Evolutionary conservation across 2,888 invertebrate genomes (phyloP), one percentile per base, ranked within the genome.

Genomic region (Hermaeophaga mercurialis): DNA sequence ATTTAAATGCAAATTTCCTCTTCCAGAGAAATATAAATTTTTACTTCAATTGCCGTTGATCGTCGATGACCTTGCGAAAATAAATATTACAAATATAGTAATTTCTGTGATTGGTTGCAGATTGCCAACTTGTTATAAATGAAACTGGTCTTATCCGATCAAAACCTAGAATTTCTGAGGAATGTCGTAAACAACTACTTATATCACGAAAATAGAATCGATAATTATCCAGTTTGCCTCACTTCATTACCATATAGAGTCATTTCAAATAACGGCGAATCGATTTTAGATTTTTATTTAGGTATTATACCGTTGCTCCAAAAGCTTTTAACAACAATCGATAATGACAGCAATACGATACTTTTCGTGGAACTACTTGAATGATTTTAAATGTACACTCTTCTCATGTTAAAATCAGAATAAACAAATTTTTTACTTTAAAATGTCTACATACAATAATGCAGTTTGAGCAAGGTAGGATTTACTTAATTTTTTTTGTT

Each of bases 161-260:
- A 38, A 38, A 38, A 38, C 18, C 2, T 17, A 38, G 17, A 17
- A 15, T 38, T 38, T 38, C 15, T 2, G 17, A 38, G 17, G 38
- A 38, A 38, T 38, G 38, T n/a, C 18, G 38, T 38, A 38, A 38
- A 38, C 38, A 38, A 38, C 15, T 38, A 15, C 15, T 18, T 38
- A 38, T 38, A 4, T 38, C n/a, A n/a, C 11, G 15, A 38, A 38
- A 38, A 38, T 4, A 17, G n/a, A 14, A 38, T 38, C 38, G 17
- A 38, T 38, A 38, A 38, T 38, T 38, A 38, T 38, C 38, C 38
- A 14, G 38, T 38, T 38, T 38, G 14, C 15, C 38, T 38, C 38
- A 38, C 17, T 15, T 38, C 15, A 15, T 17, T 15, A 18, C 38
- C 38, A 38, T 38, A 15, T 38, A 38, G 14, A 38, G 38, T 17